Percentiles rank a stretch among this genome's conserved stretches.
These are phyloP conservation scores for Oxyscelio sp. DNA, from an alignment of 2,888 invertebrate species.

Conservation along the genomic window DNA sequence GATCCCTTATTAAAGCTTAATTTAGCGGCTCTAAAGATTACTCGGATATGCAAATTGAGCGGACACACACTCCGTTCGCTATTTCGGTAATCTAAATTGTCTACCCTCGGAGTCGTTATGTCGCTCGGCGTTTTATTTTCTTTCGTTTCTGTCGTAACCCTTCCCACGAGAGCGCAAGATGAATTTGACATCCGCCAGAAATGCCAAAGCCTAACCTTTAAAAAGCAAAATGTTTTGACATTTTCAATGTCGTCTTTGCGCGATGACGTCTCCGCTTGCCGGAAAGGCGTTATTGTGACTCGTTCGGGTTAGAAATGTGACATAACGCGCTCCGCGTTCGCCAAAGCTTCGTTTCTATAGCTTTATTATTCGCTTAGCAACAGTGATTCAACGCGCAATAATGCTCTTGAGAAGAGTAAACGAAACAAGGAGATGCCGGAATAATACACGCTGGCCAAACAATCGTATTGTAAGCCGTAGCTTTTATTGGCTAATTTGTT, in stretches of 20 bases:
- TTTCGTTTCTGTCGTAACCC: conserved; percentile 32
- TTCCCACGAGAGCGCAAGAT: conserved; percentile 17
- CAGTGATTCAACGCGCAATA: conserved; percentile 49
- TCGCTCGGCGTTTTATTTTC: conserved; percentile 27
- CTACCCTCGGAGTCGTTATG: conserved; percentile 14
- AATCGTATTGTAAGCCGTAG: conserved; percentile 32
- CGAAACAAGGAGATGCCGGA: conserved; percentile 47
- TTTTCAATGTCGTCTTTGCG: conserved; percentile 40
- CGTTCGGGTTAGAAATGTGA: neutral
- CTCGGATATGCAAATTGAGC: conserved; percentile 76
- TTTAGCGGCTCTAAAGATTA: conserved; percentile 75
- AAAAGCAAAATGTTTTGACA: conserved; percentile 57
- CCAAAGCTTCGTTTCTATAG: conserved; percentile 37
- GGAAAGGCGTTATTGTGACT: neutral
- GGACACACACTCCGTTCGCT: conserved; percentile 52
- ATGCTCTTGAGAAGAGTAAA: conserved; percentile 44
- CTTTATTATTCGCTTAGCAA: conserved; percentile 34
- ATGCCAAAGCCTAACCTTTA: conserved; percentile 62
- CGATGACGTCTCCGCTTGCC: conserved; percentile 1
- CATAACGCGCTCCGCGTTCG: neutral
- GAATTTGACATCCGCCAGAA: conserved; percentile 9
- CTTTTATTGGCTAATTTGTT: conserved; percentile 58
- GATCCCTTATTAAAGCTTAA: conserved; percentile 56
- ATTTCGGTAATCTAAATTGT: conserved; percentile 74
- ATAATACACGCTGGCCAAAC: conserved; percentile 42